These are phyloP conservation scores for Apodemus sylvaticus DNA, from an alignment of 2,113 vertebrate species.

Conservation along the genomic window DNA sequence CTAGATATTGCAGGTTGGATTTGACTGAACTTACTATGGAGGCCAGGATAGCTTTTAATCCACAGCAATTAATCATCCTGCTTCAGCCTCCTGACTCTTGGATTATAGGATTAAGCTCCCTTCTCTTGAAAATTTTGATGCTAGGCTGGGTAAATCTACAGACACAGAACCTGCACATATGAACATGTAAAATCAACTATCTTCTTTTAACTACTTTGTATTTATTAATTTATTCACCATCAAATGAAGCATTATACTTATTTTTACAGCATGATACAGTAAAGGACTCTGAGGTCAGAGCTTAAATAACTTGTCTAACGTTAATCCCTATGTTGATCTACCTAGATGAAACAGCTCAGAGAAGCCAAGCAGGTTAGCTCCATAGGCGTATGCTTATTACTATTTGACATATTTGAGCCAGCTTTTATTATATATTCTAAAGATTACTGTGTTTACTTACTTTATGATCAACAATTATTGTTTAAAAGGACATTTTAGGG, in stretches of 20 bases:
- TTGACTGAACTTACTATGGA: neutral
- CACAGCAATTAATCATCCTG: neutral
- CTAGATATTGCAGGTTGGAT: neutral
- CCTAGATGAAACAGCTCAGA: neutral
- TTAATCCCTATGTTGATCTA: neutral
- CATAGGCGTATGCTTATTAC: neutral
- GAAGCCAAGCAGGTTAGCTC: neutral
- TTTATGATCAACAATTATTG: neutral
- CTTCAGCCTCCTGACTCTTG: neutral
- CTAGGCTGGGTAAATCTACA: neutral
- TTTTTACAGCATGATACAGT: neutral
- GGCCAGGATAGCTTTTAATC: neutral
- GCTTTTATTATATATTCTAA: neutral
- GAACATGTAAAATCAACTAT: neutral
- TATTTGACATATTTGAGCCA: constrained; percentile 3
- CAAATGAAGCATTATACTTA: neutral
- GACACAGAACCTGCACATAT: neutral
- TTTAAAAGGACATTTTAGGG: constrained; percentile 29
- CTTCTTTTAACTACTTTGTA: neutral
- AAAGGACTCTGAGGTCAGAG: neutral
- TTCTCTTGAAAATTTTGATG: neutral
- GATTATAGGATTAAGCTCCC: neutral
- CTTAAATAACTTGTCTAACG: constrained; percentile 17
- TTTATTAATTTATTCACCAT: neutral
- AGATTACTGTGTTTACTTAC: neutral